These are phyloP conservation scores for Melanotaenia trifasciata DNA, from an alignment of 2,797 vertebrate genomes.

Conservation along the genomic window DNA sequence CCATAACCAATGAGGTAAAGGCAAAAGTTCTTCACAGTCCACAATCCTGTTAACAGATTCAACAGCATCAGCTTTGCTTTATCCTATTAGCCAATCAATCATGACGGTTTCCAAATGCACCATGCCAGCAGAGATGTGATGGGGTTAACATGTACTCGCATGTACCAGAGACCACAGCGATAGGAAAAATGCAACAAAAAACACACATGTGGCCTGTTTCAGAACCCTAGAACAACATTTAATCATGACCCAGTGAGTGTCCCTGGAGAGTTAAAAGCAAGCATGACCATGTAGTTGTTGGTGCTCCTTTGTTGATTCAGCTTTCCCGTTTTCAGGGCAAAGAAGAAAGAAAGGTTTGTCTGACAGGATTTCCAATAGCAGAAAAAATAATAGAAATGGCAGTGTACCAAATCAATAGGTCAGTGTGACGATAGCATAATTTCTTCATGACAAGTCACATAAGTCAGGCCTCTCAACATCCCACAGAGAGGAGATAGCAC, in stretches of 20 bases:
- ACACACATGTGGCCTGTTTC: constrained; percentile 29
- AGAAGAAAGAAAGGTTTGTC: constrained; percentile 76
- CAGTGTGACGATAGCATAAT: constrained; percentile 68
- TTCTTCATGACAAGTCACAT: constrained; percentile 70
- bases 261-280: constrained; percentile 74
- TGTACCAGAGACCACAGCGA: constrained; percentile 10
- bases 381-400: constrained; percentile 70
- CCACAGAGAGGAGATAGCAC: constrained; percentile 60
- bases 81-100: constrained; percentile 58
- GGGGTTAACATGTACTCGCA: constrained; percentile 33
- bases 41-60: constrained; percentile 57
- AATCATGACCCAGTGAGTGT: constrained; percentile 63
- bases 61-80: constrained; percentile 50
- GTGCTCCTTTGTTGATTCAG: constrained; percentile 79
- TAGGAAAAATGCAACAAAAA: constrained; percentile 27
- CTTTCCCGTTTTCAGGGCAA: constrained; percentile 63
- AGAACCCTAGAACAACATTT: constrained; percentile 69
- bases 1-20: constrained; percentile 66
- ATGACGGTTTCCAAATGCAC: constrained; percentile 35
- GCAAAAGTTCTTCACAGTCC: constrained; percentile 56
- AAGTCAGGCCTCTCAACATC: constrained; percentile 71
- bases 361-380: constrained; percentile 66
- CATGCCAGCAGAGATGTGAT: constrained; percentile 42
- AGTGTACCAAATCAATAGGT: constrained; percentile 69
- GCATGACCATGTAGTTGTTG: constrained; percentile 61